A percentile compares a stretch with the other conserved stretches of the same genome.
phyloP scores from a whole-genome alignment of 2,113 vertebrate species.

The Pelmatolapia mariae region DNA sequence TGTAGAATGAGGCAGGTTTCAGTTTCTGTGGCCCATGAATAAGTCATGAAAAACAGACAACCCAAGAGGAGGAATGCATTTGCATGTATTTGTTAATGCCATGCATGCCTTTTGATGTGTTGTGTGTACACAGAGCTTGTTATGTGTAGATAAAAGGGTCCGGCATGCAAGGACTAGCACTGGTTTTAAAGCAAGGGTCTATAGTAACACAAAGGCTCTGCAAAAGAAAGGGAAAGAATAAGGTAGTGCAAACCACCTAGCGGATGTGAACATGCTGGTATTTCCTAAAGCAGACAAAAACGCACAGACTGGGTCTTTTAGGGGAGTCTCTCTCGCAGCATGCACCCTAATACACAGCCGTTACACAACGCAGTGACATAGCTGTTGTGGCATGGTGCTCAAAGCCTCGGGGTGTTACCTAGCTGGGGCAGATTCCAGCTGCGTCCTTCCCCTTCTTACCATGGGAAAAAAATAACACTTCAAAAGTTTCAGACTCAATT shows the following conservation, averaged over 20 bases:
- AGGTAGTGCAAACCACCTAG: neutral
- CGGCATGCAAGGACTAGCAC: neutral
- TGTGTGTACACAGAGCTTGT: neutral
- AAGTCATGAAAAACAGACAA: constrained; percentile 23
- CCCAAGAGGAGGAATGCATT: neutral
- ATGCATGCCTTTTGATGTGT: neutral
- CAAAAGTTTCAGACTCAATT: neutral
- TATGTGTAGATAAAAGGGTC: neutral
- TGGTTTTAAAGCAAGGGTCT: neutral
- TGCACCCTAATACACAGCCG: neutral
- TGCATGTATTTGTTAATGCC: neutral
- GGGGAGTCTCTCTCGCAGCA: neutral
- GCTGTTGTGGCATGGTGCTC: neutral
- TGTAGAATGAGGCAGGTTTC: constrained; percentile 34
- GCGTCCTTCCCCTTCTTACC: neutral
- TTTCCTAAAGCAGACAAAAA: neutral
- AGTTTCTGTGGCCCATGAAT: constrained; percentile 43
- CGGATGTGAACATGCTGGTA: neutral
- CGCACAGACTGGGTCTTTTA: neutral
- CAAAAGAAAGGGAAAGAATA: neutral
- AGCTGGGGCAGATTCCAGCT: constrained; percentile 53
- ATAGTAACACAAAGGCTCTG: neutral
- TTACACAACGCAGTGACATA: constrained; percentile 28
- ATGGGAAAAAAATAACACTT: neutral
- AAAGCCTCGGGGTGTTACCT: constrained; percentile 43